Evolutionary conservation across 2,113 vertebrate species (phyloP).

Genomic region (Ophiodon elongatus): DNA sequence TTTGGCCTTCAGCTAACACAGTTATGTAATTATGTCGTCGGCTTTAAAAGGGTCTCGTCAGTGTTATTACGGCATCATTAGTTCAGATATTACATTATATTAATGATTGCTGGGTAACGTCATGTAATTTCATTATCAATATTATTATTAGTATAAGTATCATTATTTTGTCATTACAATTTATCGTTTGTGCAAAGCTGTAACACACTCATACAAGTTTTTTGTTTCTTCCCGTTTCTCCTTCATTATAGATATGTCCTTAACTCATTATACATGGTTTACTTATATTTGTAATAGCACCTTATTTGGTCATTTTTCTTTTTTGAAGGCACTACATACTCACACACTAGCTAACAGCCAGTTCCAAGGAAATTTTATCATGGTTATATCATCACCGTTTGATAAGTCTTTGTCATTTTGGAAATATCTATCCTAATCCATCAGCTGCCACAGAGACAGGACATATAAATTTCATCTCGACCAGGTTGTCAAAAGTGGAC

Average conservation of each 20-base stretch:
- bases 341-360: neutral
- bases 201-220: neutral
- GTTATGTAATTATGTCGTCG: no score
- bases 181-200: neutral
- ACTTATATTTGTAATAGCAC: neutral
- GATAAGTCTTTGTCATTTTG: conserved; percentile 21
- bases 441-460: conserved; percentile 33
- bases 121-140: neutral
- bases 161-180: neutral
- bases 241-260: neutral
- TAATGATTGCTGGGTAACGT: neutral
- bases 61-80: neutral
- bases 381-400: conserved; percentile 24
- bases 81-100: neutral
- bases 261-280: no score
- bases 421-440: conserved; percentile 44
- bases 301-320: neutral
- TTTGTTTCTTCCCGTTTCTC: neutral
- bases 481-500: conserved; percentile 39
- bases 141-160: no score
- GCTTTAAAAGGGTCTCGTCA: no score
- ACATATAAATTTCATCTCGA: conserved; percentile 37
- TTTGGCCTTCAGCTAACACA: no score
- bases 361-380: conserved; percentile 3
- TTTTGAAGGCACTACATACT: neutral